These are phyloP conservation scores for Lycopodina hypogea DNA, from an alignment of 37 sponge, comb jelly and placozoan genomes.

Conservation along the genomic window DNA sequence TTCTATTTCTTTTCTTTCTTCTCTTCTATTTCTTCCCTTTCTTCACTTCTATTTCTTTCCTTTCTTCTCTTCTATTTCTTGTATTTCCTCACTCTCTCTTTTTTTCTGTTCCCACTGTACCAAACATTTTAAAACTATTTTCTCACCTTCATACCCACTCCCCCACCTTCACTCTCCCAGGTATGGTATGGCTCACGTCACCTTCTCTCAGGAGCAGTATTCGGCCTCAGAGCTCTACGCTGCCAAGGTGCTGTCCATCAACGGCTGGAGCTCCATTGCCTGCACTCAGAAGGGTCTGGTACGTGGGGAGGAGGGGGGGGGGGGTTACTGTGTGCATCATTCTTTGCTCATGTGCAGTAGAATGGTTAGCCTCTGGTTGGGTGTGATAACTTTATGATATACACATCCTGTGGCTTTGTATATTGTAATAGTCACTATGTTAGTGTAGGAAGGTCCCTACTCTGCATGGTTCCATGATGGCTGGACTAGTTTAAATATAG, in stretches of 20 bases:
- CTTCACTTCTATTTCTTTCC: background rate
- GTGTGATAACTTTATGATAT: too few species aligned
- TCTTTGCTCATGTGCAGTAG: background rate
- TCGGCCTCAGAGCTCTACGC: slow-evolving; percentile 65
- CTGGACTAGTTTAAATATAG: too few species aligned
- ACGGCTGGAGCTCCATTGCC: slow-evolving; percentile 68
- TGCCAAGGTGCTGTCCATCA: slow-evolving; percentile 69
- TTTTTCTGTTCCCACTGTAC: too few species aligned
- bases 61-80: too few species aligned
- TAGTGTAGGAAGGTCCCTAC: too few species aligned
- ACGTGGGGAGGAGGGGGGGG: background rate
- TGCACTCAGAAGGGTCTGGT: slow-evolving; percentile 84
- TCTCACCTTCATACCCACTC: background rate
- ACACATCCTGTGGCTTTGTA: too few species aligned
- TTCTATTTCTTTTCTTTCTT: background rate
- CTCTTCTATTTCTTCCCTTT: background rate
- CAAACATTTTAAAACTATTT: too few species aligned
- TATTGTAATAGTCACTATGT: too few species aligned
- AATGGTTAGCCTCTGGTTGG: too few species aligned
- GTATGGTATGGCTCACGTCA: slow-evolving; percentile 88
- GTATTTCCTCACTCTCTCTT: too few species aligned
- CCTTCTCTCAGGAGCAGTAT: slow-evolving; percentile 82
- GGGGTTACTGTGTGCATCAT: background rate
- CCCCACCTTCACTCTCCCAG: slow-evolving; percentile 31
- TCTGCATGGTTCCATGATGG: too few species aligned